Evolutionary conservation across 2,888 invertebrate genomes (phyloP).

Genomic region (Zygogramma bicolorata): DNA sequence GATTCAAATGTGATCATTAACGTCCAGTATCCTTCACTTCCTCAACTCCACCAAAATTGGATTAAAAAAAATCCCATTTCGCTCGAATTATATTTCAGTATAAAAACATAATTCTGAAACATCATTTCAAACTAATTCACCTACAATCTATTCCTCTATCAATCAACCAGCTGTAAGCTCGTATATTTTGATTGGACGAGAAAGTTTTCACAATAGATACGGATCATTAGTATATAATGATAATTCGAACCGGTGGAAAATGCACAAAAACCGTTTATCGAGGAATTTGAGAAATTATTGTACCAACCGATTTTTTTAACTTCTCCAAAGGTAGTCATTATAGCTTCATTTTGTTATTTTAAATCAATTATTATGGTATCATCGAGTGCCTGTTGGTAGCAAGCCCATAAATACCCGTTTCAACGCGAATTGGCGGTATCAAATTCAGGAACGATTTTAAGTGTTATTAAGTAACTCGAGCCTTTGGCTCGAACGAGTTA

Average conservation of each 20-base stretch:
- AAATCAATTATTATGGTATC: slow-evolving; percentile 18
- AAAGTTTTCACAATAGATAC: not conserved
- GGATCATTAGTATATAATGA: not conserved
- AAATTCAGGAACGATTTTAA: slow-evolving; percentile 21
- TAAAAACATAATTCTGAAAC: no score
- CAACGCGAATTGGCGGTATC: slow-evolving; percentile 20
- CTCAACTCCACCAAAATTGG: no score
- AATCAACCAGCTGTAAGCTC: not conserved
- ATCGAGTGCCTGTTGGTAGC: slow-evolving; percentile 17
- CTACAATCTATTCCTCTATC: not conserved
- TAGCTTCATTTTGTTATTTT: slow-evolving; percentile 11
- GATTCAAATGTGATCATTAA: no score
- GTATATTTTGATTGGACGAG: not conserved
- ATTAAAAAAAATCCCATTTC: no score
- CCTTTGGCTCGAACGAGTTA: slow-evolving; percentile 26
- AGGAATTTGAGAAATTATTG: slow-evolving; percentile 1
- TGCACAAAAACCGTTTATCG: slow-evolving; percentile 4
- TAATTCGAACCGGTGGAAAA: not conserved
- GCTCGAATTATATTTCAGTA: no score
- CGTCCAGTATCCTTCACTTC: no score
- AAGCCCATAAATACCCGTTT: slow-evolving; percentile 15
- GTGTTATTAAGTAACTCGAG: slow-evolving; percentile 24
- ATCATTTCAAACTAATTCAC: no score
- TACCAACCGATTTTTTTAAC: not conserved
- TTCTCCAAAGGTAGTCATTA: not conserved